A percentile compares a stretch with the other conserved stretches of the same genome.
phyloP scores from a whole-genome alignment of 2,888 invertebrate genomes.

The Caenorhabditis panamensis region DNA sequence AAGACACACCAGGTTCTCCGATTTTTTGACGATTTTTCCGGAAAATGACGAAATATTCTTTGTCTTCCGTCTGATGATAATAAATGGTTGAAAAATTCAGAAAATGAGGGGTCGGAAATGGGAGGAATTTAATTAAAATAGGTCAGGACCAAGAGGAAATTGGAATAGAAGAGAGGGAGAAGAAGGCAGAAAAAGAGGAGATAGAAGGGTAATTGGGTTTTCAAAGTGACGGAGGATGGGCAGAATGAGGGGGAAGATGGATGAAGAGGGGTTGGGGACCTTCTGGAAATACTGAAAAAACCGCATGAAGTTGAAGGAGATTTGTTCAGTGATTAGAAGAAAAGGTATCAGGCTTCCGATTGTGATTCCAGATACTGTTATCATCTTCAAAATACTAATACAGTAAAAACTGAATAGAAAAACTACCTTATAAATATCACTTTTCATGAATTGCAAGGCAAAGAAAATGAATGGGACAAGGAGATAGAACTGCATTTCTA shows the following conservation, averaged over 20 bases:
- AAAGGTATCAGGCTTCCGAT: constrained; percentile 18
- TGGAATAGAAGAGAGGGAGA: neutral
- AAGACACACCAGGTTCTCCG: neutral
- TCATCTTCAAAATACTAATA: constrained; percentile 14
- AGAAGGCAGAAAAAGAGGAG: neutral
- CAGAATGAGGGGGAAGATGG: neutral
- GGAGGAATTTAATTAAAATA: constrained; percentile 1
- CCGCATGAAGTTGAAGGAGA: constrained; percentile 60
- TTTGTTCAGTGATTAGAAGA: constrained; percentile 47
- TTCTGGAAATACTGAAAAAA: too few species aligned
- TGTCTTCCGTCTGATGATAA: too few species aligned
- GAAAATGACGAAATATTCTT: constrained; percentile 29
- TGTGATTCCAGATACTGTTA: constrained; percentile 10
- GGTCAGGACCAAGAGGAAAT: neutral
- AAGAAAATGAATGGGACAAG: too few species aligned
- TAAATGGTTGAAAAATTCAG: too few species aligned
- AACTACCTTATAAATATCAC: too few species aligned
- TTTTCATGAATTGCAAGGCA: constrained; percentile 31
- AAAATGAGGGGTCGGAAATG: neutral
- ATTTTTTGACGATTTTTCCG: neutral
- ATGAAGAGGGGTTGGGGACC: neutral
- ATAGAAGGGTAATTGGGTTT: constrained; percentile 26
- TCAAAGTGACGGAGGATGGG: neutral
- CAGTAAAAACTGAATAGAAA: too few species aligned
- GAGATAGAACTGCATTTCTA: constrained; percentile 62